phyloP scores from a whole-genome alignment of 2,888 invertebrate genomes.

The Bombylius discolor region DNA sequence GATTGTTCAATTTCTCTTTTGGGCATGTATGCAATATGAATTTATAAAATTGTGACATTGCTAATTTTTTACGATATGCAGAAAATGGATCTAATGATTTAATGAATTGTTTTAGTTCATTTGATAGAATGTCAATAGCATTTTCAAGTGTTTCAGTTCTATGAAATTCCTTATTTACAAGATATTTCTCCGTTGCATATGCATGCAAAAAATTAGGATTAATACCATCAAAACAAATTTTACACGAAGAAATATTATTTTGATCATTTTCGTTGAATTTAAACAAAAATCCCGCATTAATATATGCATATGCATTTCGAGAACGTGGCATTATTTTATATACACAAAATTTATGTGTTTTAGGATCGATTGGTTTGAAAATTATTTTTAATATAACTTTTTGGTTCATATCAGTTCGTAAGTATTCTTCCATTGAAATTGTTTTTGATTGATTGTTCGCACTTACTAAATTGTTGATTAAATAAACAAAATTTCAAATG shows the following conservation, averaged over 20 bases:
- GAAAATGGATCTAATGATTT: slow-evolving; percentile 49
- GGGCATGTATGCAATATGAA: slow-evolving; percentile 36
- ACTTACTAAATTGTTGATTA: too few relatives aligned
- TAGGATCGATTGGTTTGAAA: slow-evolving; percentile 19
- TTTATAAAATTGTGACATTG: slow-evolving; percentile 51
- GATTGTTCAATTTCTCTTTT: slow-evolving; percentile 25
- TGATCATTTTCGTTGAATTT: slow-evolving; percentile 35
- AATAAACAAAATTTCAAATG: too few relatives aligned
- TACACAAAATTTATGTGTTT: slow-evolving; percentile 32
- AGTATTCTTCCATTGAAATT: slow-evolving; percentile 25
- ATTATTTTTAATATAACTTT: slow-evolving; percentile 28
- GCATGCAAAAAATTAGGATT: slow-evolving; percentile 45
- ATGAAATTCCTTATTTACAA: slow-evolving; percentile 38
- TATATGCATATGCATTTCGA: slow-evolving; percentile 60
- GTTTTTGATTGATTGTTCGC: background rate
- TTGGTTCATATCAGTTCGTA: slow-evolving; percentile 36
- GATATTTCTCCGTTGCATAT: slow-evolving; percentile 39
- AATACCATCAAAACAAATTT: slow-evolving; percentile 56
- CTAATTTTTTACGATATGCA: slow-evolving; percentile 46
- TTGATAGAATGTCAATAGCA: slow-evolving; percentile 41
- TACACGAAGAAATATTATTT: slow-evolving; percentile 29
- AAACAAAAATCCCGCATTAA: slow-evolving; percentile 59
- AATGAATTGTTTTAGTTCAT: slow-evolving; percentile 51
- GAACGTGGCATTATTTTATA: slow-evolving; percentile 58
- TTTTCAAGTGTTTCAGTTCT: slow-evolving; percentile 37